Conservation (phyloP, 2,797 vertebrate species). For the Squalus acanthias region DNA sequence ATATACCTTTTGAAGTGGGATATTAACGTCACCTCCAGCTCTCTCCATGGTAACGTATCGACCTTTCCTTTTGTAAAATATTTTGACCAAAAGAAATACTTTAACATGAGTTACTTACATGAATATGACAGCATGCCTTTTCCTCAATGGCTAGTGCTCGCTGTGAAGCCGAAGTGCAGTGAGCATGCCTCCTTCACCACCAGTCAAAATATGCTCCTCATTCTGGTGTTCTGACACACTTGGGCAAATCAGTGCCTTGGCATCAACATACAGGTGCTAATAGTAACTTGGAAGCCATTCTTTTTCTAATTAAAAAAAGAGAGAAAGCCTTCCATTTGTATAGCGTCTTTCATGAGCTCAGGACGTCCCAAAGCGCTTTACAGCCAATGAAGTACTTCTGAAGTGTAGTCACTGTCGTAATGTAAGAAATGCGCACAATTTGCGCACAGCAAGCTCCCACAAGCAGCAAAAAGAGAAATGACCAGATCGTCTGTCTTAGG, state of each 20-base stretch:
- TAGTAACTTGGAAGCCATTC: background rate
- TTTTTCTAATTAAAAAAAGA: background rate
- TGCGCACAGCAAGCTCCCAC: too few relatives aligned
- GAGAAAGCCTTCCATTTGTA: too few relatives aligned
- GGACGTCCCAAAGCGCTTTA: too few relatives aligned
- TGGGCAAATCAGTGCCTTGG: background rate
- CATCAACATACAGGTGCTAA: background rate
- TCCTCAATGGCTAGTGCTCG: background rate
- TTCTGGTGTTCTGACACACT: background rate
- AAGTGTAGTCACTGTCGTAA: background rate
- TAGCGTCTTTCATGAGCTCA: too few relatives aligned
- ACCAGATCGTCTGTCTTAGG: too few relatives aligned
- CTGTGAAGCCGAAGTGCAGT: background rate
- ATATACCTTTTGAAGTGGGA: background rate
- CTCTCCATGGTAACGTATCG: background rate
- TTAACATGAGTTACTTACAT: background rate
- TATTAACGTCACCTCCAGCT: background rate
- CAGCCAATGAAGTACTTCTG: too few relatives aligned
- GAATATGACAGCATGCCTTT: background rate
- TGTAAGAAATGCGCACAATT: background rate
- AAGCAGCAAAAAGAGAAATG: too few relatives aligned
- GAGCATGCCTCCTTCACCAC: background rate
- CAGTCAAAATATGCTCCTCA: background rate
- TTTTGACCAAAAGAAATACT: background rate
- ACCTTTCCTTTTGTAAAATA: background rate